Percentiles rank a stretch among this genome's conserved stretches.
phyloP scores from a whole-genome alignment of 2,888 invertebrate genomes.

The Chalcis sispes region DNA sequence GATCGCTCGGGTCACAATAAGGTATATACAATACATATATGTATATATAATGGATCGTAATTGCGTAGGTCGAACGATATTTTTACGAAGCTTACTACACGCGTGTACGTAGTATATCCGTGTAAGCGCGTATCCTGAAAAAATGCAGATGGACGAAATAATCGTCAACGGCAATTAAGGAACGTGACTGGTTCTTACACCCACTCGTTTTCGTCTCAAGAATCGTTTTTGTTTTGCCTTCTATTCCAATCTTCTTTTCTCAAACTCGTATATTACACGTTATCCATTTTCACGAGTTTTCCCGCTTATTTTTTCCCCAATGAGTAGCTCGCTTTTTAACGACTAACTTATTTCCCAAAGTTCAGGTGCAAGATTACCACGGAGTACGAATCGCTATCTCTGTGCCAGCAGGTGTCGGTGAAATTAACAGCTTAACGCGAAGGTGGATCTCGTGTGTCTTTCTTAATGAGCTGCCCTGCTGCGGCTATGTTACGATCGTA shows the following conservation, averaged over 20 bases:
- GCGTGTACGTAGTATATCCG: no score
- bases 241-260: conserved; percentile 41
- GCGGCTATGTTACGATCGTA: no score
- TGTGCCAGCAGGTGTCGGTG: conserved; percentile 46
- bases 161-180: conserved; percentile 68
- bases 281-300: neutral
- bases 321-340: neutral
- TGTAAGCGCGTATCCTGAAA: neutral
- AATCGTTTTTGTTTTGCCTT: neutral
- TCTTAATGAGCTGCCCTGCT: conserved; percentile 47
- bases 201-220: conserved; percentile 56
- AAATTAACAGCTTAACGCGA: conserved; percentile 55
- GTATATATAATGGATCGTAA: conserved; percentile 49
- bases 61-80: conserved; percentile 39
- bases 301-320: conserved; percentile 3
- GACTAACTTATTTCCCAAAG: no score
- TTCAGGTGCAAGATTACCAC: no score
- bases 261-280: neutral
- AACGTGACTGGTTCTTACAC: conserved; percentile 69
- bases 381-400: neutral
- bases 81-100: conserved; percentile 9
- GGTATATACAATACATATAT: conserved; percentile 46
- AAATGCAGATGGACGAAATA: conserved; percentile 27
- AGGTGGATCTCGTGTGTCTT: conserved; percentile 39
- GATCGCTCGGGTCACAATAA: conserved; percentile 27